phyloP scores from a whole-genome alignment of 2,113 vertebrate genomes.

The Rafetus swinhoei region DNA sequence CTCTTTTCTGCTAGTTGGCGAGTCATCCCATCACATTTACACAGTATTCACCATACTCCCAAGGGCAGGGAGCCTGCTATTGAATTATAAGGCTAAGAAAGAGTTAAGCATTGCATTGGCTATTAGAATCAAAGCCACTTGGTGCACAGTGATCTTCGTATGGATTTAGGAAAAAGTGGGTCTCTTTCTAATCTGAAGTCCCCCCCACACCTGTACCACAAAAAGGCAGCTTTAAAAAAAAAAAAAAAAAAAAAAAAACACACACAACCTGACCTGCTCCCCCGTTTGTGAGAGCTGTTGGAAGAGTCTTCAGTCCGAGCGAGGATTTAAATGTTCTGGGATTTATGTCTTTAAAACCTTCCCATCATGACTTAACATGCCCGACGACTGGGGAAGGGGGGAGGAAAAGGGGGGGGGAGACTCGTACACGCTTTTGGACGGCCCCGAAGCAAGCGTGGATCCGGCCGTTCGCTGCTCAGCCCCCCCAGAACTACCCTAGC shows the following conservation, averaged over 20 bases:
- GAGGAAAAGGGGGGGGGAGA: too few species aligned
- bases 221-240: too few species aligned
- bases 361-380: fast-evolving
- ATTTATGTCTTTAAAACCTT: background rate
- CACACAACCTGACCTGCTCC: background rate
- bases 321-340: background rate
- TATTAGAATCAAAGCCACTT: fast-evolving
- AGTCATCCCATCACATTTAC: background rate
- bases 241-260: too few species aligned
- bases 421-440: too few species aligned
- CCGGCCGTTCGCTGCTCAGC: background rate
- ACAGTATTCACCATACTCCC: fast-evolving
- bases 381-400: background rate
- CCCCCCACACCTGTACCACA: background rate
- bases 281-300: background rate
- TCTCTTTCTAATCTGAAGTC: background rate
- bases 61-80: background rate
- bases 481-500: fast-evolving
- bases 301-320: background rate
- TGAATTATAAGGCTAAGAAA: background rate
- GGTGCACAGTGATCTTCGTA: fast-evolving
- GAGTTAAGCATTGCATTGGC: background rate
- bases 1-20: background rate
- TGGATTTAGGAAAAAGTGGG: background rate
- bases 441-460: background rate